Conservation (phyloP, 2,797 vertebrate genomes). For the Darevskia mixta region DNA sequence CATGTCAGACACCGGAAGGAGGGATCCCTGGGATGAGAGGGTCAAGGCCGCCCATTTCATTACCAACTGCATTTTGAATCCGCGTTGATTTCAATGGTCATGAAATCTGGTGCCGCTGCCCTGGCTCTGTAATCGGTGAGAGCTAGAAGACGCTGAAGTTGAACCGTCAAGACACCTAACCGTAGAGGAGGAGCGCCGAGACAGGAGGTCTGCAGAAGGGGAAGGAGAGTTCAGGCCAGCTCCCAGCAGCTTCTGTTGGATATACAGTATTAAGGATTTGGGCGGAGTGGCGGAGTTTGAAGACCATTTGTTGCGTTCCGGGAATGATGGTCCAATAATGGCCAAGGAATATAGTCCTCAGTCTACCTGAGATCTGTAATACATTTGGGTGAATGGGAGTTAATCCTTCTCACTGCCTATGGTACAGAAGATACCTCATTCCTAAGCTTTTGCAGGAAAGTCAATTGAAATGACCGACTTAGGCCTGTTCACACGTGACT, state of each 20-base stretch:
- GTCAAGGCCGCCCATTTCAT: neutral
- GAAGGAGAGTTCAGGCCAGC: too few relatives aligned
- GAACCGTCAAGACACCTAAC: too few relatives aligned
- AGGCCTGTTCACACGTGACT: neutral
- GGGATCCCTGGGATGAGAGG: neutral
- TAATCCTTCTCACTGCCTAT: neutral
- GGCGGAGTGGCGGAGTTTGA: neutral
- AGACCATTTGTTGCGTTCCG: neutral
- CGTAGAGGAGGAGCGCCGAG: too few relatives aligned
- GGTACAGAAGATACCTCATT: neutral
- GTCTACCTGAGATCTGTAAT: neutral
- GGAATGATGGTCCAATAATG: neutral
- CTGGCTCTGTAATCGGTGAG: neutral
- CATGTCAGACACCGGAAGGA: neutral
- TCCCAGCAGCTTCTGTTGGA: too few relatives aligned
- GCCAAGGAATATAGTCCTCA: neutral
- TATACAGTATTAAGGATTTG: neutral
- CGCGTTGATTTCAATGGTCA: neutral
- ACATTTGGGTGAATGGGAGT: neutral
- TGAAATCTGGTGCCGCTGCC: neutral
- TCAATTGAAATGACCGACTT: neutral
- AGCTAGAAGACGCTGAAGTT: neutral
- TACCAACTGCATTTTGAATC: neutral
- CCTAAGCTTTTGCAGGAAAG: too few relatives aligned
- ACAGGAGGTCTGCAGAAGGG: too few relatives aligned